phyloP scores from a whole-genome alignment of 2,888 invertebrate genomes.

The Oxystoma pomonae region DNA sequence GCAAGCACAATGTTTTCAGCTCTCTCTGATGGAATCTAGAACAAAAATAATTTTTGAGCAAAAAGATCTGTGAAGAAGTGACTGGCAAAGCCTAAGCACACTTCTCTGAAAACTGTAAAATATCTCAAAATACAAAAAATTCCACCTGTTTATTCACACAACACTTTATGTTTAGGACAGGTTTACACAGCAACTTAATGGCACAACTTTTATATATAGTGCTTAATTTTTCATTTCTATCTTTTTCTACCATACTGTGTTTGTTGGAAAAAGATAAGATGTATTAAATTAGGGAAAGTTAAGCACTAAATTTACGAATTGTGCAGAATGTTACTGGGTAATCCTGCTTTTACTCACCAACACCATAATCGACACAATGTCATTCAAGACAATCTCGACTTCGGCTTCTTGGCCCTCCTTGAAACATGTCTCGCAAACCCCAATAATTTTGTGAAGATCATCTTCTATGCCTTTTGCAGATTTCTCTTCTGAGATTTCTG shows the following conservation, averaged over 20 bases:
- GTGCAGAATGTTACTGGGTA: too few relatives aligned
- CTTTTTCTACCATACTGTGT: too few relatives aligned
- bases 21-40: constrained; percentile 76
- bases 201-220: too few relatives aligned
- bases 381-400: constrained; percentile 90
- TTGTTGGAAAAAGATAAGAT: too few relatives aligned
- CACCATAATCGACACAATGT: constrained; percentile 94
- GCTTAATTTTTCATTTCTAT: too few relatives aligned
- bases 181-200: too few relatives aligned
- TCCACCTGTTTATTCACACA: too few relatives aligned
- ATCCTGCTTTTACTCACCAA: constrained; percentile 69
- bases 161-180: too few relatives aligned
- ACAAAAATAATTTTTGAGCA: constrained; percentile 15
- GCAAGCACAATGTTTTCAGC: constrained; percentile 85
- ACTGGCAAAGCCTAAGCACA: not conserved
- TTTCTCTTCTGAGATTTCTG: constrained; percentile 89
- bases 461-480: constrained; percentile 87
- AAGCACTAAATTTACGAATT: too few relatives aligned
- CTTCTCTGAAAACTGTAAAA: not conserved
- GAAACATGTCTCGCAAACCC: constrained; percentile 90
- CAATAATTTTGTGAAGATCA: constrained; percentile 91
- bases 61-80: not conserved
- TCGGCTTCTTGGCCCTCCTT: constrained; percentile 82
- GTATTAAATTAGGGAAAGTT: too few relatives aligned
- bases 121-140: not conserved